Percentiles rank a stretch among this genome's conserved stretches.
phyloP scores from a whole-genome alignment of 2,888 invertebrate genomes.

The Drosophila pullipes region DNA sequence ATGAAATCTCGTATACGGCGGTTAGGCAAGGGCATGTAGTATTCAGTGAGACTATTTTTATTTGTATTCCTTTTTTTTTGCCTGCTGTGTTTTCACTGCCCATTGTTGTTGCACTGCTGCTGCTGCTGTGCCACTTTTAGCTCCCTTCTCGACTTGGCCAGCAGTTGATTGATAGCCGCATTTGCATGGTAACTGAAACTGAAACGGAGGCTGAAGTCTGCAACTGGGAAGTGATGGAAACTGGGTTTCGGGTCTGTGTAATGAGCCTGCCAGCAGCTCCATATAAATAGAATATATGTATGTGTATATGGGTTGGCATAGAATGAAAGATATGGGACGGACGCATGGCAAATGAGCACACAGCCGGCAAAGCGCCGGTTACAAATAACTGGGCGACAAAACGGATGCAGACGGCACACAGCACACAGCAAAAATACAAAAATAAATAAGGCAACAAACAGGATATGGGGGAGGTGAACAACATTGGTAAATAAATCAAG shows the following conservation, averaged over 20 bases:
- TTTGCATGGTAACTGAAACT: constrained; percentile 64
- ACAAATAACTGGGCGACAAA: constrained; percentile 30
- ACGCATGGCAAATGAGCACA: constrained; percentile 60
- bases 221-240: constrained; percentile 27
- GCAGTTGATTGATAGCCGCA: constrained; percentile 77
- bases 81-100: neutral
- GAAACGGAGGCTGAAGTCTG: constrained; percentile 27
- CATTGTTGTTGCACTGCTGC: constrained; percentile 40
- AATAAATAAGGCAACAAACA: neutral
- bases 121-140: constrained; percentile 31
- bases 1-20: neutral
- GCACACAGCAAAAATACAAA: neutral
- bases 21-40: neutral
- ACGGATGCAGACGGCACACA: constrained; percentile 29
- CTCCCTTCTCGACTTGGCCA: constrained; percentile 9
- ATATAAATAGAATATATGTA: constrained; percentile 26
- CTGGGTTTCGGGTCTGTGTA: constrained; percentile 51
- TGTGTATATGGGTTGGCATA: constrained; percentile 6
- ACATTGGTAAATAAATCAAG: constrained; percentile 74
- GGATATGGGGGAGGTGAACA: constrained; percentile 2
- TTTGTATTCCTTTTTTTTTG: neutral
- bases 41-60: neutral
- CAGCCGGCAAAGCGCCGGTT: constrained; percentile 29
- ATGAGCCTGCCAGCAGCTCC: constrained; percentile 69
- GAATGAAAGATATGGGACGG: constrained; percentile 49